Percentiles rank a stretch among this genome's conserved stretches.
Evolutionary conservation across 2,888 invertebrate genomes (phyloP).

Genomic region (Trachelus iudaicus): DNA sequence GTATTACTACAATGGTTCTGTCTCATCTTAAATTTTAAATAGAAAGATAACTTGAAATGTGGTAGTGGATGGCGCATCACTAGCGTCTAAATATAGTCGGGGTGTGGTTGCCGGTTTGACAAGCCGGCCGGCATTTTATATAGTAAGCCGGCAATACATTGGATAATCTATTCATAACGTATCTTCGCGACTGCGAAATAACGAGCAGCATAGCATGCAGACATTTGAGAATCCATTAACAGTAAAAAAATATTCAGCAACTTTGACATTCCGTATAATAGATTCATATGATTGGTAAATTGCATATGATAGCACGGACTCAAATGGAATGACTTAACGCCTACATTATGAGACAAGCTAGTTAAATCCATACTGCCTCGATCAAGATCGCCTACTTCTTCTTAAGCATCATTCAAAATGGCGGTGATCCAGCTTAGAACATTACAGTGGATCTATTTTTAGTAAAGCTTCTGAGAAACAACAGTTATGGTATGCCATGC

Average conservation of each 20-base stretch:
- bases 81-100: conserved; percentile 5
- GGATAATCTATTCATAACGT: not conserved
- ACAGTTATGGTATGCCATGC: not conserved
- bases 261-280: not conserved
- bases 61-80: not conserved
- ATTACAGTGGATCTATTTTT: not conserved
- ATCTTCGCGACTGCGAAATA: not conserved
- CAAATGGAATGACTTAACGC: not conserved
- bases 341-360: not conserved
- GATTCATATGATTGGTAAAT: not conserved
- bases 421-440: not conserved
- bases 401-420: not conserved
- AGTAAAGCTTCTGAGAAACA: not conserved
- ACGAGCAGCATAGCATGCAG: too few species aligned
- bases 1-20: not conserved
- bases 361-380: not conserved
- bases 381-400: not conserved
- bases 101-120: conserved; percentile 10
- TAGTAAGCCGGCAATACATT: not conserved
- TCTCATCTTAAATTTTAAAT: not conserved
- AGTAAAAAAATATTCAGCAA: not conserved
- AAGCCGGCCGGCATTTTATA: conserved; percentile 8
- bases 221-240: not conserved
- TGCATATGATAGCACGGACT: not conserved
- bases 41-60: not conserved